Evolutionary conservation across 2,797 vertebrate genomes (phyloP).

Genomic region (Acropternis orthonyx): DNA sequence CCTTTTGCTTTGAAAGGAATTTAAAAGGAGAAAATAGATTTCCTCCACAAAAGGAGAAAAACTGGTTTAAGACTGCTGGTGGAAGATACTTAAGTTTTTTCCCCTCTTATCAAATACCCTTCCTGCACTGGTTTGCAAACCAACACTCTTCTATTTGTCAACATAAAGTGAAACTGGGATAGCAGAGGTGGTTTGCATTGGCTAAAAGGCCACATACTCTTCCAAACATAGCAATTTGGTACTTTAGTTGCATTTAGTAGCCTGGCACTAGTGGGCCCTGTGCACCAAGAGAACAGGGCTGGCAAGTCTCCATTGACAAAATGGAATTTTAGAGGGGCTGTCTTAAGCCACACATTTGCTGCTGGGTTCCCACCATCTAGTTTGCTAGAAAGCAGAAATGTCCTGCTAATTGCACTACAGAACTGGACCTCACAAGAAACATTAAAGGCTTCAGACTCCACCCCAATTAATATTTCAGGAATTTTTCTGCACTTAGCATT

Average conservation of each 20-base stretch:
- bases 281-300: not conserved
- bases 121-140: not conserved
- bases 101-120: not conserved
- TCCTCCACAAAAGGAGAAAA: not conserved
- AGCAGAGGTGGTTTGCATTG: not conserved
- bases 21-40: not conserved
- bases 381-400: not conserved
- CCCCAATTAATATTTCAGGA: not conserved
- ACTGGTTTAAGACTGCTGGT: not conserved
- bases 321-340: not conserved
- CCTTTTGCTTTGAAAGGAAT: not conserved
- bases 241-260: not conserved
- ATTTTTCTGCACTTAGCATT: conserved; percentile 24
- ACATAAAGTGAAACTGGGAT: not conserved
- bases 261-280: not conserved
- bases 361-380: rapidly evolving
- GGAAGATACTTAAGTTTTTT: not conserved
- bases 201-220: not conserved
- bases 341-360: not conserved
- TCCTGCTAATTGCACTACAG: not conserved
- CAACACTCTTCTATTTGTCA: not conserved
- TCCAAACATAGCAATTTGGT: not conserved
- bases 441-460: not conserved
- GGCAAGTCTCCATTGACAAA: not conserved
- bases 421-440: not conserved